Percentiles rank a stretch among this genome's conserved stretches.
phyloP scores from a whole-genome alignment of 2,797 vertebrate genomes.

The Pitangus sulphuratus region DNA sequence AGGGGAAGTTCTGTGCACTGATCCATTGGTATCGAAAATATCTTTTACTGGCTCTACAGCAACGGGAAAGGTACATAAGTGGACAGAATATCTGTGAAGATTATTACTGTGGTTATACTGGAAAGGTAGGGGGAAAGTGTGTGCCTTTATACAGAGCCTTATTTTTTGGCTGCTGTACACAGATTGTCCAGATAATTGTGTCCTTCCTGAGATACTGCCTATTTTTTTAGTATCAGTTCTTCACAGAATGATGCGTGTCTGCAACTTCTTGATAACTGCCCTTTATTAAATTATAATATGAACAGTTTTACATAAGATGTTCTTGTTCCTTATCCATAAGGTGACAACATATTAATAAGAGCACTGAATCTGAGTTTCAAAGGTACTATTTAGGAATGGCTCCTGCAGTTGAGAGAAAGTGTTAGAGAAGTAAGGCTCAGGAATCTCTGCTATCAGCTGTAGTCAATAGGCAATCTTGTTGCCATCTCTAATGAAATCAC shows the following conservation, averaged over 20 bases:
- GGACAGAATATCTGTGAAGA: not conserved
- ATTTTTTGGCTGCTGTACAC: not conserved
- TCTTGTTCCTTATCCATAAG: not conserved
- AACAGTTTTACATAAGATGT: not conserved
- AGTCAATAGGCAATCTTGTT: not conserved
- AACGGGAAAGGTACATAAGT: slow-evolving; percentile 87
- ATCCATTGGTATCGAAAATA: slow-evolving; percentile 90
- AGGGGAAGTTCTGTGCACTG: slow-evolving; percentile 89
- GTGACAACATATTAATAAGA: not conserved
- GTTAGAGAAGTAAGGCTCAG: not conserved
- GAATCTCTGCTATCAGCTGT: not conserved
- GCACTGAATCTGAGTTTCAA: not conserved
- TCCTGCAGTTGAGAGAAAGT: not conserved
- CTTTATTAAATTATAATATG: not conserved
- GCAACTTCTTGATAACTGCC: not conserved
- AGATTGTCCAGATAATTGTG: not conserved
- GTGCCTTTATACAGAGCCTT: not conserved
- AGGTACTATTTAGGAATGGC: not conserved
- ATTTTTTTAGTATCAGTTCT: not conserved
- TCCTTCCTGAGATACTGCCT: not conserved
- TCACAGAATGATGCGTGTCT: not conserved
- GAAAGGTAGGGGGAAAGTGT: not conserved
- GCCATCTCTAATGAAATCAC: not conserved
- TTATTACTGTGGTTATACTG: not conserved
- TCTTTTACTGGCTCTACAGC: slow-evolving; percentile 97